phyloP scores from a whole-genome alignment of 2,113 vertebrate genomes.

The Probosciger aterrimus region DNA sequence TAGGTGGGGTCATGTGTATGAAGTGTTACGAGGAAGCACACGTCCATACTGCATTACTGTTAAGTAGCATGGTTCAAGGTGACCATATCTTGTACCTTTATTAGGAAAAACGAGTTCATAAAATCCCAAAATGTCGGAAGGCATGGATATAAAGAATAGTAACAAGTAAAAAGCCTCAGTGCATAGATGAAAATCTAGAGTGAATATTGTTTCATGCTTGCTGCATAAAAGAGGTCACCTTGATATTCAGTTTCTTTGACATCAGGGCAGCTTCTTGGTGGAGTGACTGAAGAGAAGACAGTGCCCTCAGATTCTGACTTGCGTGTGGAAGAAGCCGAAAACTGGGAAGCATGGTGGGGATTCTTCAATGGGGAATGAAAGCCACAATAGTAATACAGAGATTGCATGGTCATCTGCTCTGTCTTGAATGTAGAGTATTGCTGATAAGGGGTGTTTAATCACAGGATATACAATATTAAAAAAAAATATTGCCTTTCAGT shows the following conservation, averaged over 20 bases:
- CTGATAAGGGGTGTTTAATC: neutral
- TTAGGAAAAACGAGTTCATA: neutral
- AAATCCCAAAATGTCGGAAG: neutral
- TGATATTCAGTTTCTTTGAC: rapidly evolving
- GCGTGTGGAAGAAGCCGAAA: rapidly evolving
- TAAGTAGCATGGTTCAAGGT: neutral
- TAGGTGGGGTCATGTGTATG: rapidly evolving
- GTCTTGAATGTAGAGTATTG: neutral
- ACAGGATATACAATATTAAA: rapidly evolving
- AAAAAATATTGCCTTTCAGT: neutral
- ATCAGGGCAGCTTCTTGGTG: neutral
- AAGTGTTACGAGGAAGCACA: neutral
- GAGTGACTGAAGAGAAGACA: neutral
- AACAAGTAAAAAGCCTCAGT: neutral
- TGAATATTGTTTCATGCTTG: neutral
- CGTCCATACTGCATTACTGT: rapidly evolving
- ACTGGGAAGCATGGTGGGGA: neutral
- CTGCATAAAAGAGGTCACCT: neutral
- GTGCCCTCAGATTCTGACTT: neutral
- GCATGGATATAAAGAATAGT: neutral
- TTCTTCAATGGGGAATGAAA: rapidly evolving
- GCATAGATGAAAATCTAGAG: neutral
- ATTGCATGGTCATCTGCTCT: neutral
- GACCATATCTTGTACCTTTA: neutral
- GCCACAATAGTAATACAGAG: neutral